These are phyloP conservation scores for Halesus radiatus DNA, from an alignment of 1,140 invertebrate genomes.

Conservation along the genomic window DNA sequence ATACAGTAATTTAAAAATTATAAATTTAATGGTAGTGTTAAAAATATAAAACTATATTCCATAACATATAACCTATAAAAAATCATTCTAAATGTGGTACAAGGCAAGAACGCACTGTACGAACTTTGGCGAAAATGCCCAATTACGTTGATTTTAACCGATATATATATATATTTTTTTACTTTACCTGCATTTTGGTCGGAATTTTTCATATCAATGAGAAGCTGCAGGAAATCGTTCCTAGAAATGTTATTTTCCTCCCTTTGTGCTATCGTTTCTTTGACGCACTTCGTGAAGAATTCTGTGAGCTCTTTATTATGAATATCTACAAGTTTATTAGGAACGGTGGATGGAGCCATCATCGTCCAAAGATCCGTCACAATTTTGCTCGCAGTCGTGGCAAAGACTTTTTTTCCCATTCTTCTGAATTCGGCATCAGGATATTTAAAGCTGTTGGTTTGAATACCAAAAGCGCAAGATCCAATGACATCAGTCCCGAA, in stretches of 20 bases:
- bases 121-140: no score
- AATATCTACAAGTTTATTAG: constrained; percentile 50
- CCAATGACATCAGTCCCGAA: constrained; percentile 60
- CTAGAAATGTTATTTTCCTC: constrained; percentile 66
- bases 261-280: constrained; percentile 66
- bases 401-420: constrained; percentile 58
- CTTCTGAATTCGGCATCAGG: constrained; percentile 57
- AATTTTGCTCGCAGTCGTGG: constrained; percentile 11
- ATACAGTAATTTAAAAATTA: no score
- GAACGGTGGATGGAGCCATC: constrained; percentile 56
- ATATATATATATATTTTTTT: no score
- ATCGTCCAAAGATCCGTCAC: constrained; percentile 47
- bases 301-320: constrained; percentile 60
- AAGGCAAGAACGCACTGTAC: no score
- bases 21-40: no score
- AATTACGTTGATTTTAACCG: no score
- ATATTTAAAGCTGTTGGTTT: constrained; percentile 59
- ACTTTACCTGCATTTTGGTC: not conserved
- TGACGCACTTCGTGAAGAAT: constrained; percentile 67
- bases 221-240: constrained; percentile 72
- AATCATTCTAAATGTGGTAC: no score
- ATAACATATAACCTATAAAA: no score
- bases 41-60: no score
- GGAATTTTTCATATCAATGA: constrained; percentile 69
- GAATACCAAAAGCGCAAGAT: constrained; percentile 62